phyloP scores from a whole-genome alignment of 2,113 vertebrate species.

The Perca fluviatilis region DNA sequence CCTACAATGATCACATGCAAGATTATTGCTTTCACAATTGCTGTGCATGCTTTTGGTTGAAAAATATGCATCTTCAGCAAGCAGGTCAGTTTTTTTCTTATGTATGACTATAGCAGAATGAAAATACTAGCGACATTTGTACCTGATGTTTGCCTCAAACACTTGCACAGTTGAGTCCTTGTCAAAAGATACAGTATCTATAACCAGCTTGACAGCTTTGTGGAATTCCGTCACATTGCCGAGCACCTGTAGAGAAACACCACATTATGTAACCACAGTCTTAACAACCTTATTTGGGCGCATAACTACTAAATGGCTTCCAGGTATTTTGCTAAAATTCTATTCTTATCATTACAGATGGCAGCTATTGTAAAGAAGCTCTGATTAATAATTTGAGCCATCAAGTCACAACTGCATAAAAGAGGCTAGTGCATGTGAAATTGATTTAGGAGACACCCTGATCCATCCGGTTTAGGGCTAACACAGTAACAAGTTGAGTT shows the following conservation, averaged over 20 bases:
- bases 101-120: no score
- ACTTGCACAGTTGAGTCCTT: conserved; percentile 98
- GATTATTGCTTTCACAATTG: not conserved
- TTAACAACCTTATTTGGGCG: not conserved
- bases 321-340: not conserved
- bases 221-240: conserved; percentile 97
- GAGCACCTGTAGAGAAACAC: conserved; percentile 87
- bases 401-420: not conserved
- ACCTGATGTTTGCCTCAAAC: conserved; percentile 99
- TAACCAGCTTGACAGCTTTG: conserved; percentile 95
- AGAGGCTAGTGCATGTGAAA: not conserved
- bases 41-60: not conserved
- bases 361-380: not conserved
- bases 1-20: not conserved
- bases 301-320: not conserved
- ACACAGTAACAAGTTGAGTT: not conserved
- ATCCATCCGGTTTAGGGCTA: not conserved
- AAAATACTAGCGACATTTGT: conserved; percentile 31
- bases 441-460: not conserved
- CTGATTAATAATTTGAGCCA: not conserved
- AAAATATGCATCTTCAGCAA: not conserved
- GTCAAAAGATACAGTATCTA: conserved; percentile 97
- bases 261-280: conserved; percentile 4
- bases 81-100: not conserved
- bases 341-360: not conserved